A percentile compares a stretch with the other conserved stretches of the same genome.
These are phyloP conservation scores for Hiodon tergisus DNA, from an alignment of 2,113 vertebrate species.

Conservation along the genomic window DNA sequence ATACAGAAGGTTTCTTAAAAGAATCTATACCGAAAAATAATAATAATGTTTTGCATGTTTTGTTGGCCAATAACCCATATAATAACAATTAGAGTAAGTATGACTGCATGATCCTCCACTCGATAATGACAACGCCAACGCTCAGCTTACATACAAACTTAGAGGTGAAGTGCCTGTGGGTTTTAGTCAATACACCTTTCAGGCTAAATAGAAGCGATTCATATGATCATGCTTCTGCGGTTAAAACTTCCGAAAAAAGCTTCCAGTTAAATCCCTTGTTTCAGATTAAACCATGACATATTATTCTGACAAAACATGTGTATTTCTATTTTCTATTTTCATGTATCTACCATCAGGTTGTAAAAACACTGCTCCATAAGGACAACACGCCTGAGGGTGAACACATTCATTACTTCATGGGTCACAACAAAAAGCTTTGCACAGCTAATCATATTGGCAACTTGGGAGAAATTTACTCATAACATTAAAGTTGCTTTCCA, in stretches of 20 bases:
- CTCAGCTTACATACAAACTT: not conserved
- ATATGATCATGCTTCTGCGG: not conserved
- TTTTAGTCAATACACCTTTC: not conserved
- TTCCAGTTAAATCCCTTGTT: slow-evolving; percentile 16
- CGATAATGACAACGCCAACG: not conserved
- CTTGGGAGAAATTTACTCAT: not conserved
- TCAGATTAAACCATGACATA: slow-evolving; percentile 21
- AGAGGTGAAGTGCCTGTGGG: not conserved
- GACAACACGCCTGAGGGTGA: not conserved
- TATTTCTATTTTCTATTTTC: not conserved
- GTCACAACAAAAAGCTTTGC: not conserved
- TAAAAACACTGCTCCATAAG: slow-evolving; percentile 1
- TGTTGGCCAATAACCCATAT: not conserved
- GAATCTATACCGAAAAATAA: not conserved
- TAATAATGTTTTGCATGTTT: not conserved
- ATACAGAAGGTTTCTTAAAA: not conserved
- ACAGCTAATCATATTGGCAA: not conserved
- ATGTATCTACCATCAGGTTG: not conserved
- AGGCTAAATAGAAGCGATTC: not conserved
- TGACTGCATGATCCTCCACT: not conserved
- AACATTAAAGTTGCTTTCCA: not conserved
- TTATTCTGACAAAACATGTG: slow-evolving; percentile 18
- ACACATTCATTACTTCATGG: not conserved
- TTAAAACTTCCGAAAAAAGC: not conserved
- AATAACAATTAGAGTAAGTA: not conserved